phyloP scores from a whole-genome alignment of 2,113 vertebrate genomes.

The Sphyrna mokarran region DNA sequence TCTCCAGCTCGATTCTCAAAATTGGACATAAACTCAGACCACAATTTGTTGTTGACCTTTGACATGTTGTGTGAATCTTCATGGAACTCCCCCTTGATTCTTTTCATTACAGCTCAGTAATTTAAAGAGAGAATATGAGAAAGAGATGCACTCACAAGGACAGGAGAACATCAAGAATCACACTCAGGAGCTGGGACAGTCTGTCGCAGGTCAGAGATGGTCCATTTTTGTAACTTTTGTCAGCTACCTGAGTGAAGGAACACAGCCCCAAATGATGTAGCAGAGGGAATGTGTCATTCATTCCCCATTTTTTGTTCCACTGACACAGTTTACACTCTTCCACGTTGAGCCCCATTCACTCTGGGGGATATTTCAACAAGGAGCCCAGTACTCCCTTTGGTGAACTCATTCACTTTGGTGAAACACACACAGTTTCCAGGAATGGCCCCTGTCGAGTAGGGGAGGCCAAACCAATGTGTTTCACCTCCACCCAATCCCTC shows the following conservation, averaged over 20 bases:
- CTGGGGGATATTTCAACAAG: neutral
- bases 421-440: neutral
- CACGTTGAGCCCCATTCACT: neutral
- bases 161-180: neutral
- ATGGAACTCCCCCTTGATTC: too few species aligned
- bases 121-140: neutral
- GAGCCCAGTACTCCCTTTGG: neutral
- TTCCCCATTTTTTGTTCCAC: neutral
- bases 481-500: neutral
- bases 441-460: neutral
- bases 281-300: neutral
- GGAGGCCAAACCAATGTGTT: neutral
- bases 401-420: neutral
- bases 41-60: neutral
- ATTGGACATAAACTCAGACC: neutral
- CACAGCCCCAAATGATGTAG: neutral
- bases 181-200: neutral
- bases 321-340: neutral
- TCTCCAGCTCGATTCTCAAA: neutral
- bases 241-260: neutral
- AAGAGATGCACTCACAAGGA: neutral
- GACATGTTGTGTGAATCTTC: neutral
- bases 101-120: neutral
- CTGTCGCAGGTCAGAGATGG: neutral
- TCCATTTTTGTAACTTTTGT: neutral